Conservation (phyloP, 1,140 invertebrate species). For the Drosophila insularis region DNA sequence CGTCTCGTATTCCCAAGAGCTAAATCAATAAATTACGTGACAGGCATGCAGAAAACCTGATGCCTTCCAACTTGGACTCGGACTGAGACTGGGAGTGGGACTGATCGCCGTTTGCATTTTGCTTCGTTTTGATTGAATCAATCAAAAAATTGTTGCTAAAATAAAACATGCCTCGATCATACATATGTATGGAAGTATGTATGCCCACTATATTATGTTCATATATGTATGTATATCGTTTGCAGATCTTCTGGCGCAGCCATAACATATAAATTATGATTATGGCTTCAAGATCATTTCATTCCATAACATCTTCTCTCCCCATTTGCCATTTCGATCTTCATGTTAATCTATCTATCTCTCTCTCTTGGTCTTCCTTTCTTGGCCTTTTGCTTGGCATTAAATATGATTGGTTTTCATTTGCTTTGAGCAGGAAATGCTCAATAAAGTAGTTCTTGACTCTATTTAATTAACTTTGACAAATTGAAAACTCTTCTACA, state of each 20-base stretch:
- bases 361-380: neutral
- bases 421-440: constrained; percentile 51
- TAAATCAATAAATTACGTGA: constrained; percentile 82
- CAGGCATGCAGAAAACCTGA: constrained; percentile 81
- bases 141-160: constrained; percentile 66
- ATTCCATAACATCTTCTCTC: constrained; percentile 12
- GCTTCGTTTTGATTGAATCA: constrained; percentile 79
- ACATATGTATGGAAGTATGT: neutral
- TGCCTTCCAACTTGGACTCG: constrained; percentile 47
- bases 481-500: constrained; percentile 43
- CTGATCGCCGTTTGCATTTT: constrained; percentile 57
- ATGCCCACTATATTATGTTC: constrained; percentile 3
- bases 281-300: constrained; percentile 46
- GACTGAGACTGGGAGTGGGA: constrained; percentile 29
- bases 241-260: constrained; percentile 64
- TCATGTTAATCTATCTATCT: neutral
- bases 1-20: constrained; percentile 80
- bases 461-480: constrained; percentile 59
- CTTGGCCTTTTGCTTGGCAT: constrained; percentile 23
- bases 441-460: constrained; percentile 53
- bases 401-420: constrained; percentile 68
- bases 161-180: constrained; percentile 5
- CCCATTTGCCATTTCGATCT: constrained; percentile 27
- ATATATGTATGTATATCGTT: constrained; percentile 66
- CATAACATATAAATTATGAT: constrained; percentile 79